Base-by-base conservation (phyloP, 2,113 vertebrate genomes). In the Pholis gunnellus region DNA sequence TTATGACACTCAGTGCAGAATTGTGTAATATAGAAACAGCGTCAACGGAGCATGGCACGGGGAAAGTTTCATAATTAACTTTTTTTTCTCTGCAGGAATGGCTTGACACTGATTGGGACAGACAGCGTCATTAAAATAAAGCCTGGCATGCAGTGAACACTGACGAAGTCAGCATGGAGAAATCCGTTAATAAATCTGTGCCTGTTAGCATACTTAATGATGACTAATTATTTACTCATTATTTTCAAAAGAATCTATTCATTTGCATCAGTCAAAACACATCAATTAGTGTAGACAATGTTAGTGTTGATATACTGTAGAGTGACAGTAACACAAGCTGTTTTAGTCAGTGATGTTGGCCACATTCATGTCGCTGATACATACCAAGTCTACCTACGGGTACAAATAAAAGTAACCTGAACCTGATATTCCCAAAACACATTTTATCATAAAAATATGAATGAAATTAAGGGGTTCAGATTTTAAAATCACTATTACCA, bases 91-190 rank as follows among this genome's bases (percentile, higher is more conserved):
- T 75, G 57, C 77, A 88, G 87, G 78, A 91, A 84, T 79, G 80
- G 60, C 63, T 87, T 94, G 92, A 94, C 72, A 87, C 60, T 93
- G 91, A 94, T 93, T 94, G 87, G 87, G 87, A 86, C 78, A 87
- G 91, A 90, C 92, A 94, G 79, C 69, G 82, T 91, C 82, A 93
- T 94, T 93, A 94, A 83, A 93, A 88, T 74, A 93, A 85, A 84
- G 88, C 85, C 84, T 82, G 85, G 87, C 85, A 91, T 85, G 89
- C 90, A 81, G 77, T 78, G 83, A 89, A 79, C 88, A 81, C 83
- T 90, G 87, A 91, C 81, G 73, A 92, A 87, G 80, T 72, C 54
- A 70, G 83, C 87, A 88, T 90, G 79, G 89, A 88, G 78, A 92
- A 89, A 90, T 91, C 85, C 88, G 79, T 89, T 87, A 89, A 92